Evolutionary conservation across 2,797 vertebrate genomes (phyloP), one percentile per base, ranked within the genome.

Genomic region (Pangasius sanitwongsei): DNA sequence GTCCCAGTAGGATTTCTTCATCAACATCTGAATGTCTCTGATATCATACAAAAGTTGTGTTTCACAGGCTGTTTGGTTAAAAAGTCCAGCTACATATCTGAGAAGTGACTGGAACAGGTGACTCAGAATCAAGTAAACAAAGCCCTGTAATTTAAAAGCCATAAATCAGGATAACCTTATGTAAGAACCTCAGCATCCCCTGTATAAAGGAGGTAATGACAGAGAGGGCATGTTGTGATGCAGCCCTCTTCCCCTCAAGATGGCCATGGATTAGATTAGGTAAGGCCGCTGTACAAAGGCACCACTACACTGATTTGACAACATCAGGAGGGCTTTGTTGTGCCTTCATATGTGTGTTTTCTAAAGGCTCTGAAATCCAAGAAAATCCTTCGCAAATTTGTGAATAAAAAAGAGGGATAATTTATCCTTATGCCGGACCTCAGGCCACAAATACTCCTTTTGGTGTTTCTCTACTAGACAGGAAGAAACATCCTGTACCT

Each of bases 261-360:
- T 25, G 20, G n/a, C 12, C n/a, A 8, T 55, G 61, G 28, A 88
- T 59, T 83, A 83, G 13, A 61, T 61, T 83, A 88, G 55, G 82
- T 53, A 59, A 48, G 41, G 20, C 18, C 1, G 23, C 13, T 65
- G 55, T 53, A n/a, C 12, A 65, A 75, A 85, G 28, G 44, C 11
- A 16, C 55, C 6, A 16, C n/a, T 65, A 6, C 25, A 31, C 72
- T 67, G 3, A 85, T 77, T 78, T 78, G 50, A 78, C 70, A 41
- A 55, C 41, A 69, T 69, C 25, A 59, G 34, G 3, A 69, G 77
- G 37, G 37, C 81, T 57, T 67, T 59, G 31, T 6, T 61, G 48
- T 63, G 55, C 13, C 16, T 61, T 31, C 4, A 63, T 55, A 37
- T 57, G 8, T 55, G 9, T 53, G n/a, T 80, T 65, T 65, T 67